Base-by-base conservation (phyloP, 2,888 invertebrate genomes). In the Bugulina stolonifera region DNA sequence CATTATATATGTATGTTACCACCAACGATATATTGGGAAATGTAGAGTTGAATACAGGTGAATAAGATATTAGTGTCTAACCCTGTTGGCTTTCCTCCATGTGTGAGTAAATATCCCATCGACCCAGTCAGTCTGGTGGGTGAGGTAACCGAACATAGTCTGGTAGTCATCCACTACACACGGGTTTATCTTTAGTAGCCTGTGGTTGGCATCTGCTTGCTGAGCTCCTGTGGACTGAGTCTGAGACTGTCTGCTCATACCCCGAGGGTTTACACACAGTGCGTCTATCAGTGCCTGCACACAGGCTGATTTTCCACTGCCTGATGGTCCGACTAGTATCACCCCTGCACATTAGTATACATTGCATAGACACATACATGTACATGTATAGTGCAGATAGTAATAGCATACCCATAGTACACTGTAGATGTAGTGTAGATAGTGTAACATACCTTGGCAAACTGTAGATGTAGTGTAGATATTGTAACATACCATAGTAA, bases 71-170 rank as follows among this genome's bases (percentile, higher is more conserved):
- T n/a, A n/a, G n/a, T n/a, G n/a, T n/a, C 76, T 74, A 76, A 84
- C 84, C 79, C 83, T 79, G 75, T 81, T 81, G 1, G 83, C 82
- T 74, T 83, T 84, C 72, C 80, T 78, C 77, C 81, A 81, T 1
- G 82, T 80, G 64, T 81, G 78, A n/a, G 84, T 84, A 70, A 84
- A 80, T 64, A 84, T 80, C 1, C 84, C 84, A 75, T 84, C 84
- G 52, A 82, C 80, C 81, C 83, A 83, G 75, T 83, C 83, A 73
- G 80, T 77, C 74, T 80, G 81, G 69, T 79, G 78, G 72, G 79
- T 79, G 69, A 82, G 77, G 35, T 78, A 77, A 25, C 84, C 83
- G 77, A 84, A 83, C 78, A 84, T 81, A 57, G 81, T 78, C 25
- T 78, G 74, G 22, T 79, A 77, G 72, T 82, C 80, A 73, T 84